Conservation (phyloP, 1,140 invertebrate species). For the Linepithema humile region DNA sequence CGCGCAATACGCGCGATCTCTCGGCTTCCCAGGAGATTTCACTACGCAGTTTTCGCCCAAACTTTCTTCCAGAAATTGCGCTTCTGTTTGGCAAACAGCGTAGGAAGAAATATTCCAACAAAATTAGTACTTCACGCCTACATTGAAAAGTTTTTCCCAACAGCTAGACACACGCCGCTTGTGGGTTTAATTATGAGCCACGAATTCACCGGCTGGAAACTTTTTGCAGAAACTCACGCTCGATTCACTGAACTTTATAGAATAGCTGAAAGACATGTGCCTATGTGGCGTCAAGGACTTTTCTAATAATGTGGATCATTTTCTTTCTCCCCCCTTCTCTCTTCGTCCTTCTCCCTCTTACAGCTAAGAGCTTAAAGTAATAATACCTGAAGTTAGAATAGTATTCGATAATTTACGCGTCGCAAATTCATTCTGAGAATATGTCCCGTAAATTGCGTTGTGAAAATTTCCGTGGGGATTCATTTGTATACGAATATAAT, state of each 20-base stretch:
- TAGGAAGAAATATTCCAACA: background rate
- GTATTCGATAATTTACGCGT: background rate
- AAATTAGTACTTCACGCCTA: background rate
- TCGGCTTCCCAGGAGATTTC: background rate
- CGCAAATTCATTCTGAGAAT: background rate
- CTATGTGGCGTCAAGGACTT: background rate
- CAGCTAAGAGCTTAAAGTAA: too few species aligned
- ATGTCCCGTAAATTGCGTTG: background rate
- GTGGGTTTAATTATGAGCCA: constrained; percentile 41
- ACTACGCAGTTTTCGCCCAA: background rate
- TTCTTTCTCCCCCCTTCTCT: background rate
- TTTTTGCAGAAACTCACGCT: constrained; percentile 12
- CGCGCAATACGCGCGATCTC: background rate
- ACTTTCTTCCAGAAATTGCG: background rate
- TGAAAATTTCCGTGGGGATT: background rate
- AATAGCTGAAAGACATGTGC: background rate
- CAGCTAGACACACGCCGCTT: background rate
- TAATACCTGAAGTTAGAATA: background rate
- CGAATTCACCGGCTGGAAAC: background rate
- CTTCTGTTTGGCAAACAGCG: background rate
- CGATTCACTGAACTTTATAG: background rate
- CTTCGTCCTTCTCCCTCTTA: too few species aligned
- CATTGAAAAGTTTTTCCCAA: constrained; percentile 17
- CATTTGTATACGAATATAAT: background rate
- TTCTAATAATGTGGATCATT: background rate